Evolutionary conservation across 2,113 vertebrate genomes (phyloP), one percentile per base, ranked within the genome.

Genomic region (Phylloscopus whistleri): DNA sequence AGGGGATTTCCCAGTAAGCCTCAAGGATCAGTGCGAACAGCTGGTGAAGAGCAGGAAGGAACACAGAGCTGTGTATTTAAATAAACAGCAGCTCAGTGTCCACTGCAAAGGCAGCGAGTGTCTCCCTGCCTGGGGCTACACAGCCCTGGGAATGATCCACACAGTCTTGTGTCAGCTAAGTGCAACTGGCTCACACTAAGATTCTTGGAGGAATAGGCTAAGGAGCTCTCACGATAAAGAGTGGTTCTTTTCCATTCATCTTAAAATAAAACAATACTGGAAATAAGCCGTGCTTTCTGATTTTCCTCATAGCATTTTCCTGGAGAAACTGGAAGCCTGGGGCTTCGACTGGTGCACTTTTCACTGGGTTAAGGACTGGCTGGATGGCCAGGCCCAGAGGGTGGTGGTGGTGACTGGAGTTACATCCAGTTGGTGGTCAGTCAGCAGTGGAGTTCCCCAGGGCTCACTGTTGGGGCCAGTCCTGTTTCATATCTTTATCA

Each of bases 71-170:
- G 11, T 17, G 39, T 16, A 3, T 70, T 94, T 63, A 70, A 92
- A 84, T 55, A 46, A 63, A 23, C 43, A 80, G 23, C 87, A 69
- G 30, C 69, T 87, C 24, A 0, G 14, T 11, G 21, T 44, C 13
- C 44, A 21, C 23, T 16, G 11, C 9, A 41, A 23, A 52, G 28
- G 24, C 15, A 37, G 46, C 0, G 0, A 70, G 30, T 2, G 41
- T n/a, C 44, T 39, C 35, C 44, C 63, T n/a, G n/a, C n/a, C 59
- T 16, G 24, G 8, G 41, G 24, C 52, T 52, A 2, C 1, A 1
- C 14, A 63, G 81, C 26, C 49, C 78, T 37, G 37, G 44, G 53
- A 26, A 7, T 30, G 33, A 63, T 41, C 44, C 28, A 10, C 27
- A 27, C 5, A 1, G 43, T 21, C 66, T 43, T 44, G 1, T 7